Evolutionary conservation across 2,888 invertebrate genomes (phyloP).

Genomic region (Dermolepida albohirtum): DNA sequence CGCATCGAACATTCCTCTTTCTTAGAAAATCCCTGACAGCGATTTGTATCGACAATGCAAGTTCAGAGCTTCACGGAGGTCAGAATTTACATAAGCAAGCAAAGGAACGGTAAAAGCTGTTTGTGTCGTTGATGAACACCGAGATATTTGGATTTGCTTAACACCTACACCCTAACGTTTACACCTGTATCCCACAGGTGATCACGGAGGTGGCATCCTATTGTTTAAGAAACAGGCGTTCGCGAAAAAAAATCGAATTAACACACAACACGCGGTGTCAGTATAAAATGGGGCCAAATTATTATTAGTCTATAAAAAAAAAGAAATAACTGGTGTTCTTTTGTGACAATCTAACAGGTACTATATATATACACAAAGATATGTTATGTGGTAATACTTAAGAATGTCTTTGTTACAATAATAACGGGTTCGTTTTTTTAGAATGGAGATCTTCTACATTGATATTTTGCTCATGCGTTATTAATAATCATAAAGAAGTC

Average conservation of each 20-base stretch:
- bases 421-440: neutral
- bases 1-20: conserved; percentile 9
- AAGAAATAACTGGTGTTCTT: conserved; percentile 11
- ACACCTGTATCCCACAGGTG: neutral
- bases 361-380: neutral
- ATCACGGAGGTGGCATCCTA: conserved; percentile 4
- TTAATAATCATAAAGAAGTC: conserved; percentile 4
- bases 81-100: conserved; percentile 30
- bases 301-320: no score
- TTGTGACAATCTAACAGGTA: conserved; percentile 10
- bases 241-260: no score
- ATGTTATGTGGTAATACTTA: neutral
- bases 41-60: conserved; percentile 15
- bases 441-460: neutral
- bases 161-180: conserved; percentile 12
- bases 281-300: no score
- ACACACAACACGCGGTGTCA: no score
- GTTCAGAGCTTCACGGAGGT: conserved; percentile 15
- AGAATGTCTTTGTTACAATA: conserved; percentile 5
- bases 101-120: conserved; percentile 23
- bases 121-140: conserved; percentile 3
- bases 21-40: conserved; percentile 9
- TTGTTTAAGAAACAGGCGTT: conserved; percentile 1
- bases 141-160: conserved; percentile 17
- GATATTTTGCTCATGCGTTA: conserved; percentile 2